Conservation (phyloP, 2,888 invertebrate genomes). For the Cheilosia vulpina region DNA sequence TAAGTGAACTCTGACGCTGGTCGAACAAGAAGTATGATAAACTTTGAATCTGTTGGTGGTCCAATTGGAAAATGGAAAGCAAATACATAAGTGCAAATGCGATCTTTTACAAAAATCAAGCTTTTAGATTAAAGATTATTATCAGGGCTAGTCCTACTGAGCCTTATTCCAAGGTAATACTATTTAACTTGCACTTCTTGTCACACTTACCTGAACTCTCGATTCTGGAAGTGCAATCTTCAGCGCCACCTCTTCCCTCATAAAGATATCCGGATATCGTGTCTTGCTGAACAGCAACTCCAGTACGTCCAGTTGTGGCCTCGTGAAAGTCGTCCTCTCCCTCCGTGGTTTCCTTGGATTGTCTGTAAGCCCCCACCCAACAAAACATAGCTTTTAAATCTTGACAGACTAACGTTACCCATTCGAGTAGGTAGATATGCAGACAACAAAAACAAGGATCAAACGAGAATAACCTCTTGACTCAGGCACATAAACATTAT, state of each 20-base stretch:
- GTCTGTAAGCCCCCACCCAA: conserved; percentile 75
- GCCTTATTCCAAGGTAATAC: too few relatives aligned
- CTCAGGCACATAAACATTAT: background rate
- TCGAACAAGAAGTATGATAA: too few relatives aligned
- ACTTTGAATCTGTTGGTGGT: too few relatives aligned
- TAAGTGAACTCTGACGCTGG: too few relatives aligned
- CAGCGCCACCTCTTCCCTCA: conserved; percentile 97
- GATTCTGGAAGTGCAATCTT: conserved; percentile 98
- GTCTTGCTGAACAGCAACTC: conserved; percentile 96
- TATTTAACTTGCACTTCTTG: background rate
- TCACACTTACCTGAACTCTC: conserved; percentile 93
- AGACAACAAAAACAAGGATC: conserved; percentile 25
- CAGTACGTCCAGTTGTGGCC: conserved; percentile 95
- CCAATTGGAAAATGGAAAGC: too few relatives aligned
- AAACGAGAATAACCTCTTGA: conserved; percentile 45
- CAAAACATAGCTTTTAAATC: conserved; percentile 64
- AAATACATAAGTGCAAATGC: too few relatives aligned
- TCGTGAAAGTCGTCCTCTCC: conserved; percentile 97
- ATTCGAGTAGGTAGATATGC: too few relatives aligned
- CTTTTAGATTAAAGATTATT: too few relatives aligned
- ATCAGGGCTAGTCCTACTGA: too few relatives aligned
- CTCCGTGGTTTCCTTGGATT: conserved; percentile 95
- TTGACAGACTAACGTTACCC: background rate
- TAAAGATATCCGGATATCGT: conserved; percentile 98
- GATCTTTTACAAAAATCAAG: too few relatives aligned